Base-by-base conservation (phyloP, 2,113 vertebrate species). In the Apaloderma vittatum region DNA sequence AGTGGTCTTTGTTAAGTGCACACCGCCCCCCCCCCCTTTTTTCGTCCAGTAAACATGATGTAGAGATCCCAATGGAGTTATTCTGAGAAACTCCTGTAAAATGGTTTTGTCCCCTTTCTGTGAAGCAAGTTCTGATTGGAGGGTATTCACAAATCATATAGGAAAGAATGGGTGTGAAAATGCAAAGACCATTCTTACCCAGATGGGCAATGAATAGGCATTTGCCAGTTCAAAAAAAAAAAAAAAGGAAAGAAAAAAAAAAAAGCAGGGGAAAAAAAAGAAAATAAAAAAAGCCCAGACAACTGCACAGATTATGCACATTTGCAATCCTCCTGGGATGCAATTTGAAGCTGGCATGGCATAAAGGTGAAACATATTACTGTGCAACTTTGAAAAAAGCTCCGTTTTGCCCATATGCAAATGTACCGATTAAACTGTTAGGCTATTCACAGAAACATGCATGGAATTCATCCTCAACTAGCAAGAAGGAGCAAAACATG, bases 161-260 rank as follows among this genome's bases (percentile, higher is more conserved):
- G 94, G 97, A 98, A 98, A 97, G 98, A 98, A 97, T 98, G 87
- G 97, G 82, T 98, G 97, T 98, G 98, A 98, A 98, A 98, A 98
- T 96, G 97, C 97, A 97, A 95, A 98, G 91, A 94, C 97, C 78
- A 97, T 98, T 98, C 97, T 98, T 94, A 98, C 96, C 89, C 97
- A 97, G 98, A 98, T 97, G 97, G 98, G 97, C 97, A 98, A 88
- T 98, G 98, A 98, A 98, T 98, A 98, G 98, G 90, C 93, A 89
- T 97, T 97, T 93, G 94, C 95, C 97, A 94, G 98, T 97, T 97
- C 20, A 97, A 86, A 79, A 94, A 93, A 73, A 93, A 77, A 90
- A 94, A 78, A 81, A 63, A 46, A 48, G 6, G 20, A 10, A 15
- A 37, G 12, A 9, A 40, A 5, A 29, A 48, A 40, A 46, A 6